A percentile compares a stretch with the other conserved stretches of the same genome.
Evolutionary conservation across 2,888 invertebrate species (phyloP).

Genomic region (Oeneis ivallda): DNA sequence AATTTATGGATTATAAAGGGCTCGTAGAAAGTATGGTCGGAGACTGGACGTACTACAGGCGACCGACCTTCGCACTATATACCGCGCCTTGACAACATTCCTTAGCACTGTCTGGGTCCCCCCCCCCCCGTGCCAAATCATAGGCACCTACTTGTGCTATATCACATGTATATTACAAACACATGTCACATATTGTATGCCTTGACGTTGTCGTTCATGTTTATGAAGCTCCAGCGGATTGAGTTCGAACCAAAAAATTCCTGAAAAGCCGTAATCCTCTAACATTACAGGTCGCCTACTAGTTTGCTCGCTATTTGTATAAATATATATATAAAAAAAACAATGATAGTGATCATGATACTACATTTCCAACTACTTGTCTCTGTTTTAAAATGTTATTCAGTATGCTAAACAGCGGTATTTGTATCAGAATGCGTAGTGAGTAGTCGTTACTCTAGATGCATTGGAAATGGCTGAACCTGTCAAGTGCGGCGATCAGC

Average conservation of each 20-base stretch:
- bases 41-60: conserved; percentile 37
- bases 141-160: neutral
- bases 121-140: conserved; percentile 3
- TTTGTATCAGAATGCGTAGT: conserved; percentile 7
- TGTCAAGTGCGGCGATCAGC: conserved; percentile 35
- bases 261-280: no score
- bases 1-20: no score
- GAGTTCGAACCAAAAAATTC: no score
- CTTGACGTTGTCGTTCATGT: no score
- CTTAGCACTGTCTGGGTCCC: conserved; percentile 15
- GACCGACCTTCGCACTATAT: conserved; percentile 43
- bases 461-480: neutral
- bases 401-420: conserved; percentile 3
- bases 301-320: no score
- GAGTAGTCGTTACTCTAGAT: conserved; percentile 11
- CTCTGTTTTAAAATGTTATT: neutral
- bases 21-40: conserved; percentile 31
- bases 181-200: no score
- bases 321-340: no score
- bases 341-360: no score
- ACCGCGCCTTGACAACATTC: conserved; percentile 50
- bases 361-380: neutral
- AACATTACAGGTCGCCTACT: no score
- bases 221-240: no score
- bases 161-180: no score